Evolutionary conservation across 2,113 vertebrate species (phyloP).

Genomic region (Pelecanoides urinatrix): DNA sequence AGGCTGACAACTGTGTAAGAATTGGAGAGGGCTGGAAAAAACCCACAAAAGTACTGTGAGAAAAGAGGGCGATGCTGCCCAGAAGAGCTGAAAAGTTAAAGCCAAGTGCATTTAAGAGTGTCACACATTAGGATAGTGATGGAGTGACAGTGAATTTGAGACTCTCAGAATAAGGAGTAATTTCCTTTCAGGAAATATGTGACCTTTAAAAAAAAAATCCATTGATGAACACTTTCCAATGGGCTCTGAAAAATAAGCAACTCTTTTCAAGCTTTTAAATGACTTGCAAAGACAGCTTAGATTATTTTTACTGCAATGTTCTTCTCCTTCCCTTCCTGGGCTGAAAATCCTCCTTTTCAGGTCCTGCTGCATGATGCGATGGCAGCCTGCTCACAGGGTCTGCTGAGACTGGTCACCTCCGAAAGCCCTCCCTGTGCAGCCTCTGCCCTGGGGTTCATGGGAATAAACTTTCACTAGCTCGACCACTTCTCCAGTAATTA

Average conservation of each 20-base stretch:
- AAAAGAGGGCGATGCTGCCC: background rate
- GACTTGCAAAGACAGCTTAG: background rate
- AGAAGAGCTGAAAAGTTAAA: constrained; percentile 5
- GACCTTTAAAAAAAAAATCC: background rate
- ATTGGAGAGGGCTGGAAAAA: background rate
- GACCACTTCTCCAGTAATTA: background rate
- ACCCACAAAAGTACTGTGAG: accelerated
- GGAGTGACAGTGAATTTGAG: constrained; percentile 2
- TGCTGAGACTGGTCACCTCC: background rate
- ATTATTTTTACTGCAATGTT: background rate
- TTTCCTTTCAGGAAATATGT: constrained; percentile 23
- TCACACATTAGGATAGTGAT: background rate
- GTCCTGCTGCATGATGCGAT: background rate
- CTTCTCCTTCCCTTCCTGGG: background rate
- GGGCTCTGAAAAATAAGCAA: background rate
- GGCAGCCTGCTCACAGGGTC: background rate
- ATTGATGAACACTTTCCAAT: constrained; percentile 12
- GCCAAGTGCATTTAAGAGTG: background rate
- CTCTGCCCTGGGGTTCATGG: background rate
- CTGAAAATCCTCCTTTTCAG: background rate
- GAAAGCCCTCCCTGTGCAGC: background rate
- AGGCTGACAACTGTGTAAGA: background rate
- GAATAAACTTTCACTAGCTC: background rate
- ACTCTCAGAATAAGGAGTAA: constrained; percentile 27
- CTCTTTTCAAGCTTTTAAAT: background rate